A percentile compares a stretch with the other conserved stretches of the same genome.
phyloP scores from a whole-genome alignment of 2,888 invertebrate genomes.

The Plagodis pulveraria region DNA sequence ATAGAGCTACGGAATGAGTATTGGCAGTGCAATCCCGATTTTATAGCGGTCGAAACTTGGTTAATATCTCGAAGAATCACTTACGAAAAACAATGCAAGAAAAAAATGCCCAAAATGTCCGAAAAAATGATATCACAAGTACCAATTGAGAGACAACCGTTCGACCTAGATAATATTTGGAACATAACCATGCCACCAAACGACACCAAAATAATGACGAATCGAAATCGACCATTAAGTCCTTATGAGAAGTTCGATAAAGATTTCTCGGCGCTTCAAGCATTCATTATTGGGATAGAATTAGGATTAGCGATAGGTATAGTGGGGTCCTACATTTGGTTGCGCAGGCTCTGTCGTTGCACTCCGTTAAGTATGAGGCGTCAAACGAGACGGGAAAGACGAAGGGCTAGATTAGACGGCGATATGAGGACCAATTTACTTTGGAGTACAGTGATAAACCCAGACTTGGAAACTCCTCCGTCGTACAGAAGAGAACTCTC shows the following conservation, averaged over 20 bases:
- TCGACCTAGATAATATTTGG: constrained; percentile 72
- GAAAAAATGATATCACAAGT: constrained; percentile 83
- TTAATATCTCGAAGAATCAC: constrained; percentile 63
- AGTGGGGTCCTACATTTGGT: constrained; percentile 74
- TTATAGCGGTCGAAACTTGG: constrained; percentile 71
- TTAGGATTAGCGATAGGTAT: constrained; percentile 74
- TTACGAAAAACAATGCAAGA: constrained; percentile 76
- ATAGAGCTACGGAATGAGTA: constrained; percentile 84
- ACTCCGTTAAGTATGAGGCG: constrained; percentile 53
- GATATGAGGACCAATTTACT: constrained; percentile 72
- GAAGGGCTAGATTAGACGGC: constrained; percentile 54
- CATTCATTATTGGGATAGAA: constrained; percentile 73
- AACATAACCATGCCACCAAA: constrained; percentile 61
- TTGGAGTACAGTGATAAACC: constrained; percentile 66
- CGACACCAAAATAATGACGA: constrained; percentile 39
- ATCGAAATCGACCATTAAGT: constrained; percentile 51
- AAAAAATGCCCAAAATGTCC: constrained; percentile 78
- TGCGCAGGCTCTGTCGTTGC: constrained; percentile 66
- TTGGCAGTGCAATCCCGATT: constrained; percentile 81
- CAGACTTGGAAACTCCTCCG: constrained; percentile 75
- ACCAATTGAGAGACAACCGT: constrained; percentile 61
- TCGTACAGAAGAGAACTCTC: constrained; percentile 63
- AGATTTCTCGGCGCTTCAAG: constrained; percentile 74
- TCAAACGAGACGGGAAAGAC: constrained; percentile 53
- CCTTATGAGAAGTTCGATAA: constrained; percentile 71